Conservation (phyloP, 1,140 invertebrate genomes). For the Drosophila eugracilis region DNA sequence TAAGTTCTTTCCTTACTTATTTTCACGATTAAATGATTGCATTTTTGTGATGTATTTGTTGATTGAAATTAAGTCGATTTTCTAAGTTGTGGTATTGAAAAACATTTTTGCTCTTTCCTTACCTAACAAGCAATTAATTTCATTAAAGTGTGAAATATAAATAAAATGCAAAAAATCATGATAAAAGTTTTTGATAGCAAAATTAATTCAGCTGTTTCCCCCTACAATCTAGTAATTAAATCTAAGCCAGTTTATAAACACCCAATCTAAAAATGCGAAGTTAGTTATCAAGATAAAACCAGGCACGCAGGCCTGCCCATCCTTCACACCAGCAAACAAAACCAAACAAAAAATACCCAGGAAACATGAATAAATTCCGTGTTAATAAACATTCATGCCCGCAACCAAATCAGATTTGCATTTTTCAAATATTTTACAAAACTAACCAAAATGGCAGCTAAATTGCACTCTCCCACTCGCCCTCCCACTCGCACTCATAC, state of each 20-base stretch:
- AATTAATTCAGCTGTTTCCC: neutral
- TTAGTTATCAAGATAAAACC: slow-evolving; percentile 6
- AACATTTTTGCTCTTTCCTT: too few relatives aligned
- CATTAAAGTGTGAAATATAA: too few relatives aligned
- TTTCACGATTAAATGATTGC: neutral
- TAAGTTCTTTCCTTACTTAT: too few relatives aligned
- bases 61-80: too few relatives aligned
- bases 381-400: slow-evolving; percentile 47
- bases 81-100: too few relatives aligned
- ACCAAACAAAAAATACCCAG: too few relatives aligned
- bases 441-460: slow-evolving; percentile 40
- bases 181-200: neutral
- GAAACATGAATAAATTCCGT: slow-evolving; percentile 39
- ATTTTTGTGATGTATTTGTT: neutral
- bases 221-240: slow-evolving; percentile 1
- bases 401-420: slow-evolving; percentile 42
- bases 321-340: neutral
- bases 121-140: too few relatives aligned
- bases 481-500: slow-evolving; percentile 9
- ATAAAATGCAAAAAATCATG: neutral
- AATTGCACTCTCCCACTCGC: slow-evolving; percentile 27
- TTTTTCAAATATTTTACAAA: slow-evolving; percentile 56
- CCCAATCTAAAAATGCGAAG: neutral
- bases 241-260: slow-evolving; percentile 1
- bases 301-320: neutral